phyloP scores from a whole-genome alignment of 53 echinoderm and acorn worm species.

The Temnopleurus reevesii region DNA sequence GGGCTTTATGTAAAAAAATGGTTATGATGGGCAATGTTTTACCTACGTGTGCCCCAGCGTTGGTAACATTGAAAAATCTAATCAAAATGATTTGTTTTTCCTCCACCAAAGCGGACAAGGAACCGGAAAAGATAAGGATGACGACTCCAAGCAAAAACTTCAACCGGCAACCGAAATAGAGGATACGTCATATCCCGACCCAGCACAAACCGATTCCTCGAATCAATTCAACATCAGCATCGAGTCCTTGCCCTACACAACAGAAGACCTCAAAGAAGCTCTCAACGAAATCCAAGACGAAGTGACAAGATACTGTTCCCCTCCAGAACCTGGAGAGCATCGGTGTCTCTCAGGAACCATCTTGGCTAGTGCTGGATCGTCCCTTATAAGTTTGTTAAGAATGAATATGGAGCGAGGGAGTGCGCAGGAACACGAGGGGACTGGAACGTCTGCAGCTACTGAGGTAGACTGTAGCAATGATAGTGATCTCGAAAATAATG shows the following conservation, averaged over 20 bases:
- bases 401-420: not conserved
- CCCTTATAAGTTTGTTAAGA: not conserved
- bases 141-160: too few species aligned
- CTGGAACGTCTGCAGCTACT: not conserved
- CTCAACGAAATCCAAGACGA: not conserved
- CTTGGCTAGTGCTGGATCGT: not conserved
- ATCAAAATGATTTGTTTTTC: too few species aligned
- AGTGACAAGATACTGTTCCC: not conserved
- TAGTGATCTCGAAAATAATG: too few species aligned
- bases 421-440: not conserved
- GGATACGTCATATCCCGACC: not conserved
- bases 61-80: too few species aligned
- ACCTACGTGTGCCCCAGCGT: too few species aligned
- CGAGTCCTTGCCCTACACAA: slow-evolving; percentile 11
- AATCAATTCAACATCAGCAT: not conserved
- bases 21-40: too few species aligned
- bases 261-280: slow-evolving; percentile 30
- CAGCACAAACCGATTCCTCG: not conserved
- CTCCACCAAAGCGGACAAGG: too few species aligned
- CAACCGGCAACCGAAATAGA: not conserved
- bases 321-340: not conserved
- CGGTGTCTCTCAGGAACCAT: not conserved
- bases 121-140: too few species aligned
- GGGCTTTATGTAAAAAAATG: too few species aligned
- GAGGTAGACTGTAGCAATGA: not conserved